Evolutionary conservation across 2,888 invertebrate species (phyloP).

Genomic region (Mamestra brassicae): DNA sequence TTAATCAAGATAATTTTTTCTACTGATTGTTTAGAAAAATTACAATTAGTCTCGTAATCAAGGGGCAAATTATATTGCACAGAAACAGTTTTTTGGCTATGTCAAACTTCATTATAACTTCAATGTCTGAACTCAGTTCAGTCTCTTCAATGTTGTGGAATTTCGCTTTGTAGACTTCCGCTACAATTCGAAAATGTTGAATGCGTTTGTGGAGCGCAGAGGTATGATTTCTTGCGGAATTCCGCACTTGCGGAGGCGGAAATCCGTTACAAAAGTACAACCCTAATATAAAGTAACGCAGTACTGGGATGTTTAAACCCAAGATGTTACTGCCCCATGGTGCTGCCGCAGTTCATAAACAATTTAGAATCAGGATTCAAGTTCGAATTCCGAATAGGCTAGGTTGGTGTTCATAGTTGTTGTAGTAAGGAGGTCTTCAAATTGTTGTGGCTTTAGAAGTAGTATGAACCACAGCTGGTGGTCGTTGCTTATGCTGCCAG

Average conservation of each 20-base stretch:
- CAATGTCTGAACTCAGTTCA: background rate
- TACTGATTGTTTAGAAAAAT: no score
- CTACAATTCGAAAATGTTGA: background rate
- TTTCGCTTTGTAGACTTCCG: background rate
- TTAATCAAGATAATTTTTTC: no score
- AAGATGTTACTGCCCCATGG: conserved; percentile 40
- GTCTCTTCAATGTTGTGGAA: background rate
- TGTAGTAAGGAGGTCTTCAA: background rate
- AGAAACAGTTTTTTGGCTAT: no score
- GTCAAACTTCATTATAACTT: background rate
- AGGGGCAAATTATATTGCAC: no score
- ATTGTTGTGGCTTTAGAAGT: conserved; percentile 11
- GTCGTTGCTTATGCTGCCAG: background rate
- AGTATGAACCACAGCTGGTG: background rate
- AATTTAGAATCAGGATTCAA: conserved; percentile 45
- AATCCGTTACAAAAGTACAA: background rate
- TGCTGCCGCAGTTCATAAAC: conserved; percentile 53
- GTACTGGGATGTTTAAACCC: conserved; percentile 38
- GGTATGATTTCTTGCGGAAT: background rate
- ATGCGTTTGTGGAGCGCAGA: background rate
- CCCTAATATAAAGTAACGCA: conserved; percentile 2
- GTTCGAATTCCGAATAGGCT: conserved; percentile 39
- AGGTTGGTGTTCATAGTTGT: conserved; percentile 14
- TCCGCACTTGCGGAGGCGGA: background rate
- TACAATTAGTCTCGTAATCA: no score